These are phyloP conservation scores for Ptyas mucosa DNA, from an alignment of 2,113 vertebrate species.

Conservation along the genomic window DNA sequence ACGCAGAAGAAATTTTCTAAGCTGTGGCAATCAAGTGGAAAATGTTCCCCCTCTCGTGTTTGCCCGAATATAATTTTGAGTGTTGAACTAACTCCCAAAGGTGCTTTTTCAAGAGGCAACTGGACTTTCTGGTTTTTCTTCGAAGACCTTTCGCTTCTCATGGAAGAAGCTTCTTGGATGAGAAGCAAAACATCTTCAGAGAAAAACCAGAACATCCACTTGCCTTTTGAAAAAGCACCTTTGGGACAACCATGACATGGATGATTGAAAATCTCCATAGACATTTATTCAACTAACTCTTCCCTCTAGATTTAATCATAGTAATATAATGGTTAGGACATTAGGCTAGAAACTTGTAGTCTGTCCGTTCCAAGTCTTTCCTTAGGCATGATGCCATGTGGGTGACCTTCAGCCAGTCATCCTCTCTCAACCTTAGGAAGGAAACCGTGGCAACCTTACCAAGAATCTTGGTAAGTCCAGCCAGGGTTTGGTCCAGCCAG, in stretches of 20 bases:
- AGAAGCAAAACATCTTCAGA: no score
- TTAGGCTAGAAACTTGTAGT: background rate
- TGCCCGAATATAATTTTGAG: background rate
- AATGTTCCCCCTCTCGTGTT: background rate
- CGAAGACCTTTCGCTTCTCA: no score
- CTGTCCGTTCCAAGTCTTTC: background rate
- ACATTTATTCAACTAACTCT: background rate
- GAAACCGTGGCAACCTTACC: background rate
- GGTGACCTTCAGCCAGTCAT: background rate
- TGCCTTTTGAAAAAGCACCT: no score
- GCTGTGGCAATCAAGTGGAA: background rate
- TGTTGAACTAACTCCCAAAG: background rate
- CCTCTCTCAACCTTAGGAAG: background rate
- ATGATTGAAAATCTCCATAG: no score
- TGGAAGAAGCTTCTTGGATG: no score
- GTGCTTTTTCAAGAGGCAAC: no score
- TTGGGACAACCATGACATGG: no score
- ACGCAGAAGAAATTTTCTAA: background rate
- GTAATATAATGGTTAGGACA: background rate
- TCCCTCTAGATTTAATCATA: background rate
- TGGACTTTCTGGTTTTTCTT: no score
- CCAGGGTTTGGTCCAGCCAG: background rate
- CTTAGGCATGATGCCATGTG: background rate
- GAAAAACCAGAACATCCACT: no score
- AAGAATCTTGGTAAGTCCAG: no score